Evolutionary conservation across 2,797 vertebrate genomes (phyloP), one percentile per base, ranked within the genome.

Genomic region (Anguilla obscura): DNA sequence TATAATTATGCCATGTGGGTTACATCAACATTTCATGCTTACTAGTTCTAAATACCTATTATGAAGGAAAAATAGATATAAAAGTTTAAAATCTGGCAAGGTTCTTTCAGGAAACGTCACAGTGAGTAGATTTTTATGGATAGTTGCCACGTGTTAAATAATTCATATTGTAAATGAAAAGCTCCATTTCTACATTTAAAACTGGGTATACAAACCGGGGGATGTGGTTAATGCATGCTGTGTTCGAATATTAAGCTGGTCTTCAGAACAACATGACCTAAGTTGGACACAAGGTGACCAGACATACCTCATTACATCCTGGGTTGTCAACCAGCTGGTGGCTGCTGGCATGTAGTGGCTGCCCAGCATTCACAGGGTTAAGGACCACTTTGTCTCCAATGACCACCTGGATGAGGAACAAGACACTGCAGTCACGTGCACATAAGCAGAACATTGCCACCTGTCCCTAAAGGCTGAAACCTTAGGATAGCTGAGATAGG

Each of bases 351-450:
- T 99, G 98, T 24, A 99, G 96, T 0, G 98, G 98, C 92, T 99
- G 98, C 54, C 98, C 98, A 0, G 98, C 98, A 0, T 99, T 99
- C 90, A 99, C 98, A 0, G 98, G 98, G 92, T 99, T 99, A 92
- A 99, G 95, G n/a, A 99, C 98, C 60, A 99, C 98, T 91, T 99
- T 99, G 94, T 99, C 98, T 27, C 98, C 98, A 48, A 99, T 99
- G 86, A 99, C 98, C 93, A 99, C 98, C 98, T 99, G 91, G 24
- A 33, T 21, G 30, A 36, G 52, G 69, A 79, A 36, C 9, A 30
- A 54, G 69, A 24, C 40, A 82, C 79, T 24, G 79, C 18, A 9
- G 84, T 54, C 60, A 84, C 18, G 1, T 50, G 16, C 21, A 86
- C 7, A 30, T 40, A 40, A 18, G 18, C 45, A 85, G 60, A 33